These are phyloP conservation scores for Automeris io DNA, from an alignment of 2,888 invertebrate species.

Conservation along the genomic window DNA sequence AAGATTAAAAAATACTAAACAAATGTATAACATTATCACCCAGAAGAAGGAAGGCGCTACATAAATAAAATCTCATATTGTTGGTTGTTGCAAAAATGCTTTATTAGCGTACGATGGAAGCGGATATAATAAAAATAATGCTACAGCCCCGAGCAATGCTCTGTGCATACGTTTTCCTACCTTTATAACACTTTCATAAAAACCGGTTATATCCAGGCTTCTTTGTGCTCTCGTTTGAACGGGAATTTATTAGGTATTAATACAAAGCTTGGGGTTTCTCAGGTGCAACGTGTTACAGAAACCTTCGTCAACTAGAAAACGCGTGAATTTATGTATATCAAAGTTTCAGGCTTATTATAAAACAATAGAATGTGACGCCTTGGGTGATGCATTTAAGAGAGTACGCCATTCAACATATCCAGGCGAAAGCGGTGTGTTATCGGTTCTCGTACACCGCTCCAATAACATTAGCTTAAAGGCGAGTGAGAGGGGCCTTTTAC, in stretches of 20 bases:
- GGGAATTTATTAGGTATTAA: background rate
- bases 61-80: constrained; percentile 25
- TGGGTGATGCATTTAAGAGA: too few relatives aligned
- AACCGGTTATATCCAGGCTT: background rate
- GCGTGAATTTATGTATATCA: too few relatives aligned
- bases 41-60: background rate
- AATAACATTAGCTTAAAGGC: too few relatives aligned
- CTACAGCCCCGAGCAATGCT: constrained; percentile 19
- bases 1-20: background rate
- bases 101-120: constrained; percentile 37
- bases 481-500: too few relatives aligned
- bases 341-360: too few relatives aligned
- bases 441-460: too few relatives aligned
- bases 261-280: too few relatives aligned
- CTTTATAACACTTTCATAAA: constrained; percentile 9
- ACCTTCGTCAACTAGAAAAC: too few relatives aligned
- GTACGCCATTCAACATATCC: too few relatives aligned
- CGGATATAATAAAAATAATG: constrained; percentile 41
- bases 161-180: constrained; percentile 18
- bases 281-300: too few relatives aligned
- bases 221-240: background rate
- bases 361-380: too few relatives aligned
- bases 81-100: constrained; percentile 34
- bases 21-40: background rate
- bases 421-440: too few relatives aligned